phyloP scores from a whole-genome alignment of 2,888 invertebrate species.

The Byasa hedistus region DNA sequence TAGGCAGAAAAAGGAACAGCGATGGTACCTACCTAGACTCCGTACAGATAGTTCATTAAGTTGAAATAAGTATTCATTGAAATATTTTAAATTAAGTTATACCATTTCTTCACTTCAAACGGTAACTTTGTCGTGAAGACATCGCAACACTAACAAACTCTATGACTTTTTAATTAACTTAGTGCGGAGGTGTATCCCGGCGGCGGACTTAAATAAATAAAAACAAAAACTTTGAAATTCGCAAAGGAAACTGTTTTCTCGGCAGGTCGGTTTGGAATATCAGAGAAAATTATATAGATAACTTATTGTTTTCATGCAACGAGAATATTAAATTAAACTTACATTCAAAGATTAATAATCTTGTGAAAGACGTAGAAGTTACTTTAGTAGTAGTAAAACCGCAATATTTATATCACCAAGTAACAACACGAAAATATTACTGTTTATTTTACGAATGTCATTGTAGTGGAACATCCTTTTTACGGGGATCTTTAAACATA shows the following conservation, averaged over 20 bases:
- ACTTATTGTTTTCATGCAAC: no score
- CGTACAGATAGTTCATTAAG: background rate
- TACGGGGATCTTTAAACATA: no score
- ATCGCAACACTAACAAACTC: conserved; percentile 1
- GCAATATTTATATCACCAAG: no score
- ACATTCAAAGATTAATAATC: no score
- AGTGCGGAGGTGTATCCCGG: conserved; percentile 2
- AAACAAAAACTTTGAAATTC: conserved; percentile 16
- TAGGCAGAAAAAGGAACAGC: no score
- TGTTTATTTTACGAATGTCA: no score
- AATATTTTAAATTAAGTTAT: background rate
- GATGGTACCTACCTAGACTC: no score
- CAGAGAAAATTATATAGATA: conserved; percentile 6
- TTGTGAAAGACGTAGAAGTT: no score
- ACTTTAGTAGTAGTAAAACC: no score
- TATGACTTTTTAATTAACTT: conserved; percentile 26
- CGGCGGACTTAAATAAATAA: conserved; percentile 14
- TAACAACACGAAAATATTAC: no score
- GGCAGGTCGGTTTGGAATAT: conserved; percentile 9
- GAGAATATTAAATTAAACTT: no score
- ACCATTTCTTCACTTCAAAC: background rate
- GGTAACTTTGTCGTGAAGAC: background rate
- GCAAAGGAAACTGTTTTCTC: conserved; percentile 22
- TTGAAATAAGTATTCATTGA: background rate
- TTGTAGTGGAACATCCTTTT: no score